Conservation (phyloP, 2,888 invertebrate species). For the Caradrina kadenii region DNA sequence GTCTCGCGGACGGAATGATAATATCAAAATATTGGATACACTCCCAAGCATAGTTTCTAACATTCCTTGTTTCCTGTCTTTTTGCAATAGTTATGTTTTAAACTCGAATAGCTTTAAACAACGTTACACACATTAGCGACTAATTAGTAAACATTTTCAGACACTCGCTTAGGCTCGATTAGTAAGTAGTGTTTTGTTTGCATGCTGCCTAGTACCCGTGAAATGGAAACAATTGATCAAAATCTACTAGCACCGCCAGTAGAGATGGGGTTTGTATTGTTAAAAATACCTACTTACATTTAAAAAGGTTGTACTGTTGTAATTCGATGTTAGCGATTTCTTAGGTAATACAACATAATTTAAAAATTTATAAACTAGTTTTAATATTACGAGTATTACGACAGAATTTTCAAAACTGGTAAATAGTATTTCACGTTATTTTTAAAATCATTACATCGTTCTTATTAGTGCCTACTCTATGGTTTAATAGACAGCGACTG, state of each 20-base stretch:
- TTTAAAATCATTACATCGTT: slow-evolving; percentile 18
- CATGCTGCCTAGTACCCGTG: slow-evolving; percentile 87
- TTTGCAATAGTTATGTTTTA: not conserved
- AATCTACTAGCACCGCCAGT: slow-evolving; percentile 81
- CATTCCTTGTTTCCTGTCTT: not conserved
- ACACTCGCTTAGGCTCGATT: slow-evolving; percentile 58
- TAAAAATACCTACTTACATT: slow-evolving; percentile 2
- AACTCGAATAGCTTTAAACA: slow-evolving; percentile 21
- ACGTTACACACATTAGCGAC: slow-evolving; percentile 21
- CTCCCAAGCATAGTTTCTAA: no score
- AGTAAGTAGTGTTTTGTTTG: slow-evolving; percentile 86
- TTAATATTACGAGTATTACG: not conserved
- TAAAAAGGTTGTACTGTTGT: slow-evolving; percentile 9
- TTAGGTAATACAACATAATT: not conserved
- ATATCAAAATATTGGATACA: no score
- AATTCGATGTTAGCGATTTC: slow-evolving; percentile 24
- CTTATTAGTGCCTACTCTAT: slow-evolving; percentile 15
- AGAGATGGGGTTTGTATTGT: slow-evolving; percentile 87
- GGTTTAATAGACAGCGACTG: slow-evolving; percentile 1
- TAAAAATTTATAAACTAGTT: not conserved
- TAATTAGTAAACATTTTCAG: not conserved
- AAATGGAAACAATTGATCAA: slow-evolving; percentile 81
- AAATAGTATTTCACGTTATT: slow-evolving; percentile 5
- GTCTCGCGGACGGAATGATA: no score
- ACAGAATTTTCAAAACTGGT: not conserved